Base-by-base conservation (phyloP, 2,888 invertebrate species). In the Kryphioiulus occultus region DNA sequence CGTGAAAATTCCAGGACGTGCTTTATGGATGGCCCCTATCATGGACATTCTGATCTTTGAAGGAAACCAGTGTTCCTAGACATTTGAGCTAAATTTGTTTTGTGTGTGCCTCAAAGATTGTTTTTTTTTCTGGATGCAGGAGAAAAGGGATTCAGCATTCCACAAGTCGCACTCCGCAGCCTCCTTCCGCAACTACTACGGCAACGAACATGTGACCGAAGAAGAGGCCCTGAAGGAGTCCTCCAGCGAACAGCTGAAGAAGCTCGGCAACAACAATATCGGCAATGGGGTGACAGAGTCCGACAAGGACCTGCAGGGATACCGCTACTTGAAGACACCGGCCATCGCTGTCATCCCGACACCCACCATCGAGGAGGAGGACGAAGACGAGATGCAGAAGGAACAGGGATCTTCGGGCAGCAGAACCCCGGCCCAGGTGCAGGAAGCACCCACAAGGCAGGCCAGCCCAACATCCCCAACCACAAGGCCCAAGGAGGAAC, bases 161-260 rank as follows among this genome's bases (percentile, higher is more conserved):
- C 35, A 68, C 47, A 87, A 87, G 42, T 68, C 87, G 10, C 35
- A 53, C 30, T 87, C 87, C 0, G 39, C 87, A 2, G 78, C 68
- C 26, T 87, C 87, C 0, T 87, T 87, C 30, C 26, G 39, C 10
- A 87, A 39, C 32, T 35, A 87, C 26, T n/a, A 39, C 39, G 53
- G 78, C 26, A 78, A 7, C n/a, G 83, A 83, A 9, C 32, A 35
- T 30, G 30, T 3, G 5, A 30, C 10, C 19, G 83, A 83, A 15
- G 85, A 42, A 19, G 85, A 42, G 44, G 4, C 90, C 88, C 15
- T 89, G 90, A 39, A 90, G 89, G 35, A 89, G 90, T 26, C 90
- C 90, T 85, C 85, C 17, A 17, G 26, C 15, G 44, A 93, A 93
- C 26, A 0, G 92, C 92, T 1, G 93, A 92, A 88, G 9, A 83